Percentiles rank a stretch among this genome's conserved stretches.
Evolutionary conservation across 2,888 invertebrate genomes (phyloP).

Genomic region (Dicyrtoma fusca): DNA sequence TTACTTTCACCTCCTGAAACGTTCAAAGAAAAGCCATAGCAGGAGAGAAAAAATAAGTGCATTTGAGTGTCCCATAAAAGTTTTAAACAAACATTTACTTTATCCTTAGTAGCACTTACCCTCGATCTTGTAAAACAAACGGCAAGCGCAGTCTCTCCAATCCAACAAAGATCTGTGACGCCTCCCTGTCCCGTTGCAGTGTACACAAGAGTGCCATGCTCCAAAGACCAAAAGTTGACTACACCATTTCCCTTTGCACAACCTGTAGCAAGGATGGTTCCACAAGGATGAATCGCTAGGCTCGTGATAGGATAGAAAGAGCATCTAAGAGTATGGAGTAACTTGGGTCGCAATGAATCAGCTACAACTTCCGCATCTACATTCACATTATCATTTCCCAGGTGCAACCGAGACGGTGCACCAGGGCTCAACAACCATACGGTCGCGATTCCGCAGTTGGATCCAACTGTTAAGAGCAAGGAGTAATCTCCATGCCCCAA

Average conservation of each 20-base stretch:
- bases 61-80: too few relatives aligned
- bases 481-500: constrained; percentile 60
- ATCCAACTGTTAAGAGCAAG: constrained; percentile 63
- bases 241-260: constrained; percentile 61
- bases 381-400: background rate
- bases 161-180: constrained; percentile 64
- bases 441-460: constrained; percentile 63
- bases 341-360: constrained; percentile 31
- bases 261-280: constrained; percentile 65
- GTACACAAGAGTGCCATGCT: constrained; percentile 65
- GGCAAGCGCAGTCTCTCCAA: constrained; percentile 62
- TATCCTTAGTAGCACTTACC: constrained; percentile 57
- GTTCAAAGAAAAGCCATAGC: constrained; percentile 3
- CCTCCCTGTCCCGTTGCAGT: constrained; percentile 64
- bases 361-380: background rate
- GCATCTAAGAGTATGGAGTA: constrained; percentile 63
- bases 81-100: background rate
- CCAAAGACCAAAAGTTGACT: constrained; percentile 67
- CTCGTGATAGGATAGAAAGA: constrained; percentile 64
- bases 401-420: background rate
- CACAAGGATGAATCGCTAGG: constrained; percentile 63
- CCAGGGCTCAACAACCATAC: constrained; percentile 61
- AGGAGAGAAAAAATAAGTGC: too few relatives aligned
- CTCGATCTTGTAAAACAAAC: constrained; percentile 65
- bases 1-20: constrained; percentile 61